Base-by-base conservation (phyloP, 2,797 vertebrate species). In the Miichthys miiuy region DNA sequence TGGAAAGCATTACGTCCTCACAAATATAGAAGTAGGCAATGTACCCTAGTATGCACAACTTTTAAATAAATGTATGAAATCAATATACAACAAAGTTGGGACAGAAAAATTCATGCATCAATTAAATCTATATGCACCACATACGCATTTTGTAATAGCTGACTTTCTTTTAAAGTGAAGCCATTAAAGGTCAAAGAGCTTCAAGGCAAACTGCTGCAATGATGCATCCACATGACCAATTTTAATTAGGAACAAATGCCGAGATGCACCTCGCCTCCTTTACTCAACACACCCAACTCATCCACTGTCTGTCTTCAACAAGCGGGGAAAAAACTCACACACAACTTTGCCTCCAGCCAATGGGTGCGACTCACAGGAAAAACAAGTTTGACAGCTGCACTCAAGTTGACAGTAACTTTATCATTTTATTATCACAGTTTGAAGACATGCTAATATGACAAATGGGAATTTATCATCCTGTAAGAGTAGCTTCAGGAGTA, bases 361-460 rank as follows among this genome's bases (percentile, higher is more conserved):
- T 38, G 67, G 86, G 88, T 64, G 87, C 70, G 44, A 68, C 82
- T 63, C 56, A 52, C 80, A 55, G 75, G 89, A 85, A 88, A 92
- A 94, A 93, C 93, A 5, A 69, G 93, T 94, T 79, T 58, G 46
- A 60, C 88, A 48, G 71, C 58, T 46, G 48, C 0, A 46, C 21
- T 7, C 25, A 8, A 76, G 13, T 21, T 30, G 67, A 82, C 60
- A 80, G 38, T 23, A 42, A 38, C 20, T 65, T 14, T 54, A n/a
- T n/a, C 21, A 18, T 17, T 54, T 54, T 18, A 21, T 46, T 21
- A 51, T 46, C 12, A 7, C 3, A 44, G 41, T 58, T 13, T 30
- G 12, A 56, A 5, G 2, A 48, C 13, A 7, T 1, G 17, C 11
- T 64, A 54, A 47, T 8, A 11, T 63, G 6, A 8, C 8, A 5